Percentiles rank a stretch among this genome's conserved stretches.
phyloP scores from a whole-genome alignment of 1,140 invertebrate genomes.

The Lepidurus couesii region DNA sequence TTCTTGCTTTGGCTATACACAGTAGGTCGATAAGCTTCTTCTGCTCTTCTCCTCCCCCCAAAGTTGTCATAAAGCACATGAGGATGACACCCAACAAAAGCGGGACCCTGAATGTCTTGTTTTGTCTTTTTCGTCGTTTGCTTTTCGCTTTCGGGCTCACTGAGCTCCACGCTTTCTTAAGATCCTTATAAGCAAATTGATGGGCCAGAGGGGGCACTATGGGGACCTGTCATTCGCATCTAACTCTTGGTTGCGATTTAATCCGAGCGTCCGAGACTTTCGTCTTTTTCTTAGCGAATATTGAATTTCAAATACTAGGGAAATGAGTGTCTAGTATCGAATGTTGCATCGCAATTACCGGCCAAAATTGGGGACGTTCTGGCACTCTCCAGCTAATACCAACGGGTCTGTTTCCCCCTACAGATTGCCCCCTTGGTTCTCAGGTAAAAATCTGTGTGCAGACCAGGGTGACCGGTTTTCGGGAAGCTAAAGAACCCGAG shows the following conservation, averaged over 20 bases:
- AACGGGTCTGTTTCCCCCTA: no score
- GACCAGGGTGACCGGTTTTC: no score
- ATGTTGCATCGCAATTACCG: no score
- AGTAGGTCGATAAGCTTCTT: neutral
- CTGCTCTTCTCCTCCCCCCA: neutral
- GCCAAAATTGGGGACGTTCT: no score
- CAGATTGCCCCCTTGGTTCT: no score
- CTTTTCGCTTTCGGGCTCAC: neutral
- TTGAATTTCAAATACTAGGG: neutral
- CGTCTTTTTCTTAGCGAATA: neutral
- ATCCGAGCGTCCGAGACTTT: neutral
- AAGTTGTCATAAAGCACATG: neutral
- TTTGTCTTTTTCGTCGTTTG: neutral
- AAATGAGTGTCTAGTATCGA: no score
- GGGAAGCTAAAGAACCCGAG: no score
- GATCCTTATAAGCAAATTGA: conserved; percentile 13
- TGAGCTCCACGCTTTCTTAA: neutral
- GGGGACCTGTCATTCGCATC: conserved; percentile 2
- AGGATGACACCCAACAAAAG: conserved; percentile 3
- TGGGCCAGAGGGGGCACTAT: neutral
- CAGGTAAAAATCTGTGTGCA: no score
- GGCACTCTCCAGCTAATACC: no score
- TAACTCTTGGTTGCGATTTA: neutral
- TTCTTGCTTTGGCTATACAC: neutral
- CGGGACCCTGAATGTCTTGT: neutral